These are phyloP conservation scores for Apotomis turbidana DNA, from an alignment of 2,888 invertebrate genomes.

Conservation along the genomic window DNA sequence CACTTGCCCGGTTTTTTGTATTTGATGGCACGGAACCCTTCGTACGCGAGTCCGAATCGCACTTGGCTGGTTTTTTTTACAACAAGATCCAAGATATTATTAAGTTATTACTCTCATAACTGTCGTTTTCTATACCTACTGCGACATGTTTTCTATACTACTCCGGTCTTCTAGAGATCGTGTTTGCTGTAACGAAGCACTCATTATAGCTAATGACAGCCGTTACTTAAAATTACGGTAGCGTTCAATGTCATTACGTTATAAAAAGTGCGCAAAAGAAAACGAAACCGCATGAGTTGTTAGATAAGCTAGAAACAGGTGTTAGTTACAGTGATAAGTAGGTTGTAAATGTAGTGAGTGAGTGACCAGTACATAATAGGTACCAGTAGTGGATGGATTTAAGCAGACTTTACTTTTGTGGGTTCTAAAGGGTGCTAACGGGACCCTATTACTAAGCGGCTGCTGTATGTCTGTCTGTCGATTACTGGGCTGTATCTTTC, in stretches of 20 bases:
- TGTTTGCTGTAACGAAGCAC: slow-evolving; percentile 12
- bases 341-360: background rate
- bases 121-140: background rate
- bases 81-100: background rate
- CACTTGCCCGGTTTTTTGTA: no score
- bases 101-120: background rate
- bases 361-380: no score
- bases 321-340: background rate
- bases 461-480: no score
- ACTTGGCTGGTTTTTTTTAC: no score
- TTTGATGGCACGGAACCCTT: no score
- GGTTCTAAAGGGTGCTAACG: no score
- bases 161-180: background rate
- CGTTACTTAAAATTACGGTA: slow-evolving; percentile 35
- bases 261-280: slow-evolving; percentile 31
- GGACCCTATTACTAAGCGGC: no score
- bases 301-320: slow-evolving; percentile 5
- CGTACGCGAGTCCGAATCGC: no score
- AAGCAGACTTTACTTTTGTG: no score
- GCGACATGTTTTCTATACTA: slow-evolving; percentile 3
- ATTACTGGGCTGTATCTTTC: no score
- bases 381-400: no score
- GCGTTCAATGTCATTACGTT: slow-evolving; percentile 22
- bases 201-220: slow-evolving; percentile 29
- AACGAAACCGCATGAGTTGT: slow-evolving; percentile 26